phyloP scores from a whole-genome alignment of 2,797 vertebrate species.

The Natrix natrix region DNA sequence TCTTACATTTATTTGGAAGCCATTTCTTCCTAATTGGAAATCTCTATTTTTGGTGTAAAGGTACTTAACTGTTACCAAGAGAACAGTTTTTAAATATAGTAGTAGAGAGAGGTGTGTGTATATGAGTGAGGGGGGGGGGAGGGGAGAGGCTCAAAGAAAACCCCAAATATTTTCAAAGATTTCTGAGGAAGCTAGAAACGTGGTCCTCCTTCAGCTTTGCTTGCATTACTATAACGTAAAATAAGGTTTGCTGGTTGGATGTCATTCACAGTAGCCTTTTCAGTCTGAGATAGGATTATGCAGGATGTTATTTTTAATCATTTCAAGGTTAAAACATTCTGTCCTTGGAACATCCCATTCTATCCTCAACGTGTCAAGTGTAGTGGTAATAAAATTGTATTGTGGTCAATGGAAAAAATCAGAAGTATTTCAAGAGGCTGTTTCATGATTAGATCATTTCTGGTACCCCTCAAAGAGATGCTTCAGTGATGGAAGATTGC shows the following conservation, averaged over 20 bases:
- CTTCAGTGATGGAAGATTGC: neutral
- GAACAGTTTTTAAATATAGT: neutral
- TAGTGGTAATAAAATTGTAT: neutral
- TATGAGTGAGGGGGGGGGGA: neutral
- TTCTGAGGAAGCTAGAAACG: neutral
- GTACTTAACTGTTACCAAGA: neutral
- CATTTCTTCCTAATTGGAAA: neutral
- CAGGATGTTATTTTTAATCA: neutral
- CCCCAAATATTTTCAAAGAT: neutral
- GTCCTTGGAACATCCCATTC: neutral
- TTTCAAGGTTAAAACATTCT: neutral
- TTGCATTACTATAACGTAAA: neutral
- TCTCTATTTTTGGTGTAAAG: neutral
- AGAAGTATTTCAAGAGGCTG: neutral
- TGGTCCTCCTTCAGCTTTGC: neutral
- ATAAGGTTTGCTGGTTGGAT: neutral
- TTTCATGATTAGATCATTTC: neutral
- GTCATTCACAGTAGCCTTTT: neutral
- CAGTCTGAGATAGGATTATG: neutral
- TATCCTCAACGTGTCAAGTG: neutral
- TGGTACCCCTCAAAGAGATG: neutral
- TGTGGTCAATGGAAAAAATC: neutral
- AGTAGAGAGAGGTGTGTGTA: no score
- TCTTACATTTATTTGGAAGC: neutral
- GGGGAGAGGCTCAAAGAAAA: neutral